phyloP scores from a whole-genome alignment of 2,113 vertebrate species.

The Channa argus region DNA sequence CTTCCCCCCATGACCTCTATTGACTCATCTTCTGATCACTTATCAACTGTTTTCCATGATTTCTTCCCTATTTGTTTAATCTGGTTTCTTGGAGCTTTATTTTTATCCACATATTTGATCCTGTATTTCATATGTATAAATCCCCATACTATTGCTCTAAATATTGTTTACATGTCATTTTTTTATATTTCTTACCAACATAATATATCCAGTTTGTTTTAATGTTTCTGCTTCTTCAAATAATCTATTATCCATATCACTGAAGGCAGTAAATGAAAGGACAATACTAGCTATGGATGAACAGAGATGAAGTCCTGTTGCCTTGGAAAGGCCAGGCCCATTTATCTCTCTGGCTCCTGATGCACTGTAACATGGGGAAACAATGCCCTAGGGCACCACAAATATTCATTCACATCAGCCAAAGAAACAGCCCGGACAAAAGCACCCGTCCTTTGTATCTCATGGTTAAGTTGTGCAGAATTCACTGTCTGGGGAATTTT shows the following conservation, averaged over 20 bases:
- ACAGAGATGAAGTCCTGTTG: slow-evolving; percentile 64
- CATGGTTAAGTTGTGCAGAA: slow-evolving; percentile 32
- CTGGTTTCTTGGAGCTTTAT: not conserved
- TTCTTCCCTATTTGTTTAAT: slow-evolving; percentile 9
- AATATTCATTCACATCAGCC: slow-evolving; percentile 72
- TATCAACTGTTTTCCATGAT: slow-evolving; percentile 13
- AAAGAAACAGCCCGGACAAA: slow-evolving; percentile 55
- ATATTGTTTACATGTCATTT: not conserved
- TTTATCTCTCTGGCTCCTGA: slow-evolving; percentile 76
- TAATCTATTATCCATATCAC: slow-evolving; percentile 63
- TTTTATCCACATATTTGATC: slow-evolving; percentile 6
- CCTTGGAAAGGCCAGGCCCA: slow-evolving; percentile 66
- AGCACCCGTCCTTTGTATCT: slow-evolving; percentile 10
- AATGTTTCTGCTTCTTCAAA: slow-evolving; percentile 61
- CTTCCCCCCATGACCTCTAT: slow-evolving; percentile 33
- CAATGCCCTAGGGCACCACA: slow-evolving; percentile 68
- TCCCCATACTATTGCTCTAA: not conserved
- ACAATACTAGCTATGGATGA: slow-evolving; percentile 73
- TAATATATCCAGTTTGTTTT: slow-evolving; percentile 55
- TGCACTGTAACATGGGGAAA: slow-evolving; percentile 74
- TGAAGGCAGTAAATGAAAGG: slow-evolving; percentile 68
- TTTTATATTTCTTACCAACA: slow-evolving; percentile 40
- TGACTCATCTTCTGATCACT: slow-evolving; percentile 33
- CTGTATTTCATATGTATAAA: slow-evolving; percentile 4
- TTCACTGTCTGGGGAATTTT: slow-evolving; percentile 33